Conservation (phyloP, 2,113 vertebrate species). For the Lycocorax pyrrhopterus region DNA sequence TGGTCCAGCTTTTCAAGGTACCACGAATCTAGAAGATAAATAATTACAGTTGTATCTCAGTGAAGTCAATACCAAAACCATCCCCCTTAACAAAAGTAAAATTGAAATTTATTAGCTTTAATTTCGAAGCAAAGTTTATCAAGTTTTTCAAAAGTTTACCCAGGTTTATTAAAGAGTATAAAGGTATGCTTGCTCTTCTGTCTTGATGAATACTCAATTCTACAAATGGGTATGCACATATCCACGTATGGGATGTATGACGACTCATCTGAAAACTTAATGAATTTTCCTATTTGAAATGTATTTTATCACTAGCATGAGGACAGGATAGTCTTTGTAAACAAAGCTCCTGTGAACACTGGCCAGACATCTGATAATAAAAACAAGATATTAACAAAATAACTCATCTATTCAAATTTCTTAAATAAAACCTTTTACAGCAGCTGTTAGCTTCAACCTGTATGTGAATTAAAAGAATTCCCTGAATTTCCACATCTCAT, state of each 20-base stretch:
- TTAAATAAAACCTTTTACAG: background rate
- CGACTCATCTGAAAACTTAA: background rate
- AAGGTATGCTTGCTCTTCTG: background rate
- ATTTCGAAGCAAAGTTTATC: background rate
- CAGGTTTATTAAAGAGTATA: background rate
- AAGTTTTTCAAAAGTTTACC: background rate
- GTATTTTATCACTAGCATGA: background rate
- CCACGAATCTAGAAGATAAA: slow-evolving; percentile 87
- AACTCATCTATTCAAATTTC: background rate
- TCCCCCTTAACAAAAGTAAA: background rate
- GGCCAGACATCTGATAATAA: background rate
- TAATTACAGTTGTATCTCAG: background rate
- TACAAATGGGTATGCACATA: background rate
- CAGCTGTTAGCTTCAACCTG: background rate
- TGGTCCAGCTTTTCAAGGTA: slow-evolving; percentile 98
- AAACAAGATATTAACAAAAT: background rate
- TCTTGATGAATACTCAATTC: background rate
- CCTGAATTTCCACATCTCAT: background rate
- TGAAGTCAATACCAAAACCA: background rate
- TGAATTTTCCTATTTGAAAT: background rate
- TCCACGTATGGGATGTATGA: background rate
- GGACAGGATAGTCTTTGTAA: background rate
- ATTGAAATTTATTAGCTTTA: background rate
- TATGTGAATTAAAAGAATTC: background rate
- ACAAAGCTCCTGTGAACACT: background rate